Percentiles rank a stretch among this genome's conserved stretches.
These are phyloP conservation scores for Anguilla japonica DNA, from an alignment of 2,113 vertebrate species.

Conservation along the genomic window DNA sequence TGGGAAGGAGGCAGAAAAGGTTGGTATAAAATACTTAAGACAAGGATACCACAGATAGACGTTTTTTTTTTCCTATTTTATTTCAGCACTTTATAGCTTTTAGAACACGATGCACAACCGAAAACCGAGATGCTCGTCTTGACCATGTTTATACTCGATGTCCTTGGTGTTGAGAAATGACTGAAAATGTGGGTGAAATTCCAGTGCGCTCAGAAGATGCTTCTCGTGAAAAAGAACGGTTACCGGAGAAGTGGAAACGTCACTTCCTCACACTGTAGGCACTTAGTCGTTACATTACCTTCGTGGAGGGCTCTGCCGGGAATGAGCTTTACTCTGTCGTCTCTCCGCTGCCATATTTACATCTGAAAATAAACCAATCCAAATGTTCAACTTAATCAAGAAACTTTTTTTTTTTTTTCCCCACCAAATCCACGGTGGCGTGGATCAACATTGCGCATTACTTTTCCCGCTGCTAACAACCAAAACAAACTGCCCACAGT, in stretches of 20 bases:
- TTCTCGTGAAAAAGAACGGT: conserved; percentile 38
- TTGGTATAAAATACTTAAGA: conserved; percentile 55
- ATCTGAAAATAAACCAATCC: conserved; percentile 99
- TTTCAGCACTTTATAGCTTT: neutral
- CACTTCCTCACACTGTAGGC: conserved; percentile 60
- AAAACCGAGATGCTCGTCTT: neutral
- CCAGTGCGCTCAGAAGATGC: conserved; percentile 32
- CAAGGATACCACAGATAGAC: conserved; percentile 58
- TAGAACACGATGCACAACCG: neutral
- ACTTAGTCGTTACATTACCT: conserved; percentile 95
- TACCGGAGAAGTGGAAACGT: conserved; percentile 49
- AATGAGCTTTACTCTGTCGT: conserved; percentile 95
- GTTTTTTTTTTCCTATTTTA: conserved; percentile 34
- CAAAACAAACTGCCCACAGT: neutral
- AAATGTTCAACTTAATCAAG: conserved; percentile 86
- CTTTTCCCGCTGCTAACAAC: neutral
- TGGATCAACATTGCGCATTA: neutral
- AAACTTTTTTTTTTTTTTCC: neutral
- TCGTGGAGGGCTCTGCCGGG: conserved; percentile 96
- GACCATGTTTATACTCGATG: neutral
- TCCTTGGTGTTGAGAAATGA: neutral
- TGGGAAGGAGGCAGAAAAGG: conserved; percentile 20
- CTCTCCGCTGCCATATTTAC: conserved; percentile 99
- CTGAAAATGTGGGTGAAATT: neutral
- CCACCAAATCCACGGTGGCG: conserved; percentile 38